Base-by-base conservation (phyloP, 2,888 invertebrate species). In the Harpalus rubripes region DNA sequence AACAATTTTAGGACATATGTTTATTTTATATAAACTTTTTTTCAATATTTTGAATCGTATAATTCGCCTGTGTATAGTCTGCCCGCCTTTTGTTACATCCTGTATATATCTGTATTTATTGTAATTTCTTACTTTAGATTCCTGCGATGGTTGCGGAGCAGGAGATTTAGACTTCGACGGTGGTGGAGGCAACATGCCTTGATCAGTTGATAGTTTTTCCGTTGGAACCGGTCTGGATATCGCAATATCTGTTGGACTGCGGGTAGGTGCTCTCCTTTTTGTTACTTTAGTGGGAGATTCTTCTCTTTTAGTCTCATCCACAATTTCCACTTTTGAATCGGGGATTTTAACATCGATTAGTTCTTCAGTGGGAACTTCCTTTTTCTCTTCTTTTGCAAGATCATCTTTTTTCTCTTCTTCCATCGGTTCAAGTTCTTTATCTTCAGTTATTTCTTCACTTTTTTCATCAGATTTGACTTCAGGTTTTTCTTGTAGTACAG, bases 231-330 rank as follows among this genome's bases (percentile, higher is more conserved):
- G 93, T 85, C 93, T 89, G 4, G 92, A 91, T 72, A 92, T 92
- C 10, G 88, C 91, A 61, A 86, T 86, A 84, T 65, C 76, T 80
- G 90, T 90, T 0, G 52, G 41, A 22, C 87, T 86, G 44, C 82
- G 78, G 41, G 87, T 79, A 78, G 89, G 89, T 7, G 90, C 88
- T 85, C 91, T 91, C 56, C 90, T 88, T 89, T 93, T 94, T 81
- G 93, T 91, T 0, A 93, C 92, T 84, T 92, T 92, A 0, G 93
- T 92, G 7, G 93, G 92, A 7, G 92, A 90, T 10, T 91, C 92
- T 3, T 90, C 89, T 0, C 90, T 89, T 85, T 92, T 92, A 87
- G 91, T 85, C 68, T 86, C 86, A 80, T 83, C 85, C 63, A 81
- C 26, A 44, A 86, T n/a, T 41, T 63, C 74, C 5, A 81, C 61